These are phyloP conservation scores for Galagoides demidoff DNA, from an alignment of 2,797 vertebrate genomes.

Conservation along the genomic window DNA sequence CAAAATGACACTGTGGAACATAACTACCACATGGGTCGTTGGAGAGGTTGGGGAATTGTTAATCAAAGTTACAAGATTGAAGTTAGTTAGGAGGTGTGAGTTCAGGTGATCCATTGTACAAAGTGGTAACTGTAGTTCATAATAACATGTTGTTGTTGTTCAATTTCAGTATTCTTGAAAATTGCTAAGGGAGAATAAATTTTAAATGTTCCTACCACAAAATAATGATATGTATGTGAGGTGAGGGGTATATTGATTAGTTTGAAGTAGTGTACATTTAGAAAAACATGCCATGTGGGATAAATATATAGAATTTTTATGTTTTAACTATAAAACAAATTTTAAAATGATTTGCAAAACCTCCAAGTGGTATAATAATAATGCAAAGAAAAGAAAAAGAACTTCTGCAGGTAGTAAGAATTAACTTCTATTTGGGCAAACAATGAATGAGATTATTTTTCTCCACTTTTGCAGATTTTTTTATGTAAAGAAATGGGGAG, in stretches of 20 bases:
- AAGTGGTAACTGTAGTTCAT: background rate
- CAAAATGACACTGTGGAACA: background rate
- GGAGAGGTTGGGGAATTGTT: background rate
- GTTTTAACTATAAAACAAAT: background rate
- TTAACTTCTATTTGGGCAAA: background rate
- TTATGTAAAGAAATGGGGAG: background rate
- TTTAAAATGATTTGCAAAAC: background rate
- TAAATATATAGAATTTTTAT: too few species aligned
- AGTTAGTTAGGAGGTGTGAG: background rate
- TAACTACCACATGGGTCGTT: rapidly evolving
- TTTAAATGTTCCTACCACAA: background rate
- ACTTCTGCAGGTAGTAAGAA: background rate
- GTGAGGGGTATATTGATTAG: background rate
- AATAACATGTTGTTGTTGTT: background rate
- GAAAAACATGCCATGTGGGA: rapidly evolving
- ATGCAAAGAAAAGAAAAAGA: background rate
- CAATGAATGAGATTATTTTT: background rate
- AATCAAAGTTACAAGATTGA: background rate
- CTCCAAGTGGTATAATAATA: background rate
- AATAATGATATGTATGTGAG: background rate
- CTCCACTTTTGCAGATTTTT: background rate
- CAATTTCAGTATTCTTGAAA: background rate
- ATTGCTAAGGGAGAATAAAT: background rate
- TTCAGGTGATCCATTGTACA: rapidly evolving
- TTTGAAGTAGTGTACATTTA: background rate